Evolutionary conservation across 2,797 vertebrate genomes (phyloP).

Genomic region (Falco naumanni): DNA sequence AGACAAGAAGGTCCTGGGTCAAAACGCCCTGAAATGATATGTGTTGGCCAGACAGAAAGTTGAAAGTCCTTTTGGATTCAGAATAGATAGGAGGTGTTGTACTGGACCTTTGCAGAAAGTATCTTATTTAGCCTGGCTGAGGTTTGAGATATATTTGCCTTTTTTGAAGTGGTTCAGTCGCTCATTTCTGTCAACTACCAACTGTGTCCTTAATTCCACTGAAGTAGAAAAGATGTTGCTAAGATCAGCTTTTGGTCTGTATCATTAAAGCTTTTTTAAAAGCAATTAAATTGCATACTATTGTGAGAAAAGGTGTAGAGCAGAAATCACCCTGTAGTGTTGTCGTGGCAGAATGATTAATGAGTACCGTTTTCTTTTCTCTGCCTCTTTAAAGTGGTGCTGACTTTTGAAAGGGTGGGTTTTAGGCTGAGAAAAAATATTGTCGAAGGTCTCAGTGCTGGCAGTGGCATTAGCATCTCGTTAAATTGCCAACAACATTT

Average conservation of each 20-base stretch:
- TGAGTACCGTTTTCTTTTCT: constrained; percentile 19
- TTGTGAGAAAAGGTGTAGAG: constrained; percentile 50
- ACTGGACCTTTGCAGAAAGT: neutral
- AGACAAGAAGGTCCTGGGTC: neutral
- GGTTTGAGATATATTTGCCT: constrained; percentile 37
- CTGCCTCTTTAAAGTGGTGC: constrained; percentile 42
- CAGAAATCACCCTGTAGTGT: constrained; percentile 54
- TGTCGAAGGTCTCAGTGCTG: neutral
- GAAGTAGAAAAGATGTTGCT: constrained; percentile 49
- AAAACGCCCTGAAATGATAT: neutral
- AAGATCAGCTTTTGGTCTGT: constrained; percentile 58
- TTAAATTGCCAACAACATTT: neutral
- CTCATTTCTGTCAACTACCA: constrained; percentile 49
- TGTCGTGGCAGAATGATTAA: constrained; percentile 65
- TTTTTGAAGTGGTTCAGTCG: constrained; percentile 27
- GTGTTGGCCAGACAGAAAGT: neutral
- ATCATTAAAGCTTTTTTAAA: constrained; percentile 53
- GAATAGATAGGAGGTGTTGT: neutral
- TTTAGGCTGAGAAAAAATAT: neutral
- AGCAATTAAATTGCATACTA: constrained; percentile 68
- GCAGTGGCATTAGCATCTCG: neutral
- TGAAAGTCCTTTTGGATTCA: constrained; percentile 3
- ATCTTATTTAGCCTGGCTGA: neutral
- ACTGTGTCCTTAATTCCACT: constrained; percentile 57
- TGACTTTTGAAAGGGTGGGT: constrained; percentile 34